Base-by-base conservation (phyloP, 2,113 vertebrate genomes). In the Carollia perspicillata region DNA sequence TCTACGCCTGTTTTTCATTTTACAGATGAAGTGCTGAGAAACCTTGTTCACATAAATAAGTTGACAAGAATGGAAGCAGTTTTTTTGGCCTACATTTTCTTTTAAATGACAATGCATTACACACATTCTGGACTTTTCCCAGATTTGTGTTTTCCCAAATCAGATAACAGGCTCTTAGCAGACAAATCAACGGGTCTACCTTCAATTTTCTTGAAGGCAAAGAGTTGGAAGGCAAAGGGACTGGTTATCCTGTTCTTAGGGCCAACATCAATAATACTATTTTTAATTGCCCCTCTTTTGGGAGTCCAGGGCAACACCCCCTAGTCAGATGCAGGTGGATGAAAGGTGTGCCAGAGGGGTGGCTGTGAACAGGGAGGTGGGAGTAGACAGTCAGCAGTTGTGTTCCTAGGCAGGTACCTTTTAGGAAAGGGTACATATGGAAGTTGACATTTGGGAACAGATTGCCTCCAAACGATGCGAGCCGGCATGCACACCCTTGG, bases 11-110 rank as follows among this genome's bases (percentile, higher is more conserved):
- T 53, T 47, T 94, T 84, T 68, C 13, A 40, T 85, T 89, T 84
- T 80, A 93, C 30, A 85, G 40, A 81, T 75, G 42, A 92, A 91
- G 23, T 20, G 23, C 60, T 35, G n/a, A 84, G 77, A 84, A 72
- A 72, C 1, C 35, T n/a, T 55, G 12, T 78, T 80, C 40, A 77
- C 9, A 47, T 71, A 74, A 33, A 44, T 40, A 55, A 89, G 6
- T 33, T 88, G 16, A 71, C 35, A 47, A 96, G 53, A 84, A 66
- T 49, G 37, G 84, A 55, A 90, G 40, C 51, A 35, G 9, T 49
- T n/a, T 42, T 58, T 30, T 69, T 55, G 17, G 40, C 26, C 20
- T 42, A 20, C 53, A 75, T 84, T 89, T 84, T 84, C 0, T 88
- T 84, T 95, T 74, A 44, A 84, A 87, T 95, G 49, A 1, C n/a